Conservation (phyloP, 2,888 invertebrate genomes). For the Chrysolina oricalcia region DNA sequence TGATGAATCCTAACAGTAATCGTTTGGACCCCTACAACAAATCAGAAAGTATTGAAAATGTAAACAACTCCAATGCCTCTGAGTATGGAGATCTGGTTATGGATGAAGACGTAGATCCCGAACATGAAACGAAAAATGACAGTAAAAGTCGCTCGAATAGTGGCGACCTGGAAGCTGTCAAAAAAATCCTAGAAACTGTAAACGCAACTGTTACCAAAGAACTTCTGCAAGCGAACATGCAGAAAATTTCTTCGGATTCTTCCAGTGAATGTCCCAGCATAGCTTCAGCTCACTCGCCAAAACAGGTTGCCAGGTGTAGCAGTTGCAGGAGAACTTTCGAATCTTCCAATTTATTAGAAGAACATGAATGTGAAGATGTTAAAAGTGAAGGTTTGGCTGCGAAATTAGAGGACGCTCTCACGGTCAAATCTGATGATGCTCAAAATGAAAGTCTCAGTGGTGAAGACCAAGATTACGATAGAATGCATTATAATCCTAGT, state of each 20-base stretch:
- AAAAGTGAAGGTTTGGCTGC: slow-evolving; percentile 85
- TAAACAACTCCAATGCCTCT: slow-evolving; percentile 69
- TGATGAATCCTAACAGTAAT: slow-evolving; percentile 66
- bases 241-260: slow-evolving; percentile 78
- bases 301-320: slow-evolving; percentile 73
- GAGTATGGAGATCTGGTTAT: slow-evolving; percentile 77
- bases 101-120: slow-evolving; percentile 78
- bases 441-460: slow-evolving; percentile 70
- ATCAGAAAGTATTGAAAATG: slow-evolving; percentile 70
- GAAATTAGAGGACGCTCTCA: slow-evolving; percentile 81
- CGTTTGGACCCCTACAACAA: slow-evolving; percentile 59
- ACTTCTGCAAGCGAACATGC: slow-evolving; percentile 80
- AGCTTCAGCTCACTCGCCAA: slow-evolving; percentile 64
- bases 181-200: slow-evolving; percentile 83
- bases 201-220: slow-evolving; percentile 85
- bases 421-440: slow-evolving; percentile 73
- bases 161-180: slow-evolving; percentile 78
- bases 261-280: slow-evolving; percentile 71
- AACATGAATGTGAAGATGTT: slow-evolving; percentile 82
- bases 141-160: slow-evolving; percentile 69
- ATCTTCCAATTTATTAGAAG: slow-evolving; percentile 77
- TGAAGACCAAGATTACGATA: slow-evolving; percentile 72
- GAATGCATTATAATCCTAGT: slow-evolving; percentile 71
- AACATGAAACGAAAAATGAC: slow-evolving; percentile 71
- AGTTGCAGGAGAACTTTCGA: slow-evolving; percentile 77